Evolutionary conservation across 2,113 vertebrate species (phyloP), one percentile per base, ranked within the genome.

Genomic region (Colossoma macropomum): DNA sequence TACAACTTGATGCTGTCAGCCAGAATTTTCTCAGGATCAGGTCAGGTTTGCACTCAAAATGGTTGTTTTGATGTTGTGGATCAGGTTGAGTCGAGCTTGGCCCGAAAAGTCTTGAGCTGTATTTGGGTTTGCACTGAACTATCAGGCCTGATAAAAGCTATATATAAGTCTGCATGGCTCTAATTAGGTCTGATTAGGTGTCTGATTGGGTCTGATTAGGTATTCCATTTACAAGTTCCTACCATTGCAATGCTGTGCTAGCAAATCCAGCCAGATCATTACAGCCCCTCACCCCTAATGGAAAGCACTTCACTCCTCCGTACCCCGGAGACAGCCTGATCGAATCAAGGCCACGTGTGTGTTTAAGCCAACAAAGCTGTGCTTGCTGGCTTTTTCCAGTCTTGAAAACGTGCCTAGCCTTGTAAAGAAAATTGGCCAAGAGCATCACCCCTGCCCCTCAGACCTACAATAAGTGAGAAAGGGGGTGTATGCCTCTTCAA

Each of bases 391-490:
- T 69, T 27, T 72, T 76, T 83, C 59, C 54, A 66, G 74, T 41
- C 63, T 82, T 62, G 69, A 81, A 85, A 65, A 34, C 23, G 66
- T 72, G 66, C 50, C 77, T 70, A 66, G 28, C 19, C 25, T 82
- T 76, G 65, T 59, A 69, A 75, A n/a, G 68, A 41, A 45, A 38
- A 71, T 25, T 45, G 41, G 41, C 21, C 71, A 59, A 74, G 59
- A 60, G 54, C 68, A 62, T 81, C 69, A 74, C 70, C 59, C 32
- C 50, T 70, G n/a, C n/a, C 12, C 59, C 34, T 25, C 68, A 71
- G 70, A 41, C 70, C 41, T 74, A 21, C 59, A 32, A 52, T 28
- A 59, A n/a, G n/a, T 52, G 56, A 74, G 63, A 66, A 78, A 77
- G 54, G 69, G 63, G 56, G 32, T 28, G 68, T 48, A 30, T 25